phyloP scores from a whole-genome alignment of 1,140 invertebrate species.

The Bombus haemorrhoidalis region DNA sequence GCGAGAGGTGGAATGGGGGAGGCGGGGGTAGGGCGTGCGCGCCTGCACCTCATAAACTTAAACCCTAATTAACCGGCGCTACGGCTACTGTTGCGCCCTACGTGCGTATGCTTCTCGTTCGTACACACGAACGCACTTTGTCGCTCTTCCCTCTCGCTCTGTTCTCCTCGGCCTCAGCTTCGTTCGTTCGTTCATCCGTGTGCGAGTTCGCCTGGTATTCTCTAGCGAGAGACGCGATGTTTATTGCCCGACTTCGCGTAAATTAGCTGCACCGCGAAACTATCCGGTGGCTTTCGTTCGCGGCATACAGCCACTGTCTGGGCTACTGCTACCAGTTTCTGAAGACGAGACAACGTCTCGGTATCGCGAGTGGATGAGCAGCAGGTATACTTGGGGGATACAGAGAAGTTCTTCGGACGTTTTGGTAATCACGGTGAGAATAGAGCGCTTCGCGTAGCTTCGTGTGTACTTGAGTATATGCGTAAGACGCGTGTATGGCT shows the following conservation, averaged over 20 bases:
- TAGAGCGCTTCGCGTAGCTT: not conserved
- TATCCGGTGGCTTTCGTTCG: constrained; percentile 70
- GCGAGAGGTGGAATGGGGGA: constrained; percentile 36
- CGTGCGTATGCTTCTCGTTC: constrained; percentile 80
- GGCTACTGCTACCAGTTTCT: constrained; percentile 42
- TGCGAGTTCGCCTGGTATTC: constrained; percentile 67
- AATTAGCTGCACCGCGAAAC: constrained; percentile 78
- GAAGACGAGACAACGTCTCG: constrained; percentile 64
- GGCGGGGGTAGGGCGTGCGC: constrained; percentile 75
- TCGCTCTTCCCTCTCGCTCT: constrained; percentile 69
- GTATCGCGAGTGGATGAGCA: constrained; percentile 4
- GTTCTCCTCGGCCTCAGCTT: not conserved
- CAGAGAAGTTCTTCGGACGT: not conserved
- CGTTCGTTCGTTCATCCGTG: constrained; percentile 33
- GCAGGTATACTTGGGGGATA: not conserved
- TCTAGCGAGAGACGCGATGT: constrained; percentile 79
- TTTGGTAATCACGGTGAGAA: not conserved
- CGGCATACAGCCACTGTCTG: constrained; percentile 56
- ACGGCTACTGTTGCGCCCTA: constrained; percentile 82
- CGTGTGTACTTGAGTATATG: not conserved
- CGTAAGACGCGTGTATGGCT: not conserved
- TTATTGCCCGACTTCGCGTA: constrained; percentile 81
- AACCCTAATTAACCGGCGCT: constrained; percentile 83
- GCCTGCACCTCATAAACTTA: constrained; percentile 84
- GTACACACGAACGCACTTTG: constrained; percentile 79